Conservation (phyloP, 2,113 vertebrate species). For the Regulus satrapa region DNA sequence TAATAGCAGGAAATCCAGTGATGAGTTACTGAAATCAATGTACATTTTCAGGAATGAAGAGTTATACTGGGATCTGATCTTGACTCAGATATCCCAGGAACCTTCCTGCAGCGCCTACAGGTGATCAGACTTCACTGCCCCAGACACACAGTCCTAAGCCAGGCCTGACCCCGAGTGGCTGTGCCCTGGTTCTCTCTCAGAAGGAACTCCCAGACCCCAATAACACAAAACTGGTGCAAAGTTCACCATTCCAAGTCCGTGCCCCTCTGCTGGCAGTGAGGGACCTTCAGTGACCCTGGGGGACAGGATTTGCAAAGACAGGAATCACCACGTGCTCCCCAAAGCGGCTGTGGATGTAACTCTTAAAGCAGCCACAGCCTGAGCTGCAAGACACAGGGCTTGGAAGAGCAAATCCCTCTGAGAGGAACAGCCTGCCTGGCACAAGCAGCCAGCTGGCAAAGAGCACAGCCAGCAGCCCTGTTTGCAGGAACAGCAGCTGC, state of each 20-base stretch:
- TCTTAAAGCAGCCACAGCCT: not conserved
- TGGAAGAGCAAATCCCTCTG: not conserved
- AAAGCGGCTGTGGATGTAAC: not conserved
- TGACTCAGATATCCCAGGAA: not conserved
- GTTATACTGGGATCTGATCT: not conserved
- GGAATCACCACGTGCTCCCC: fast-evolving
- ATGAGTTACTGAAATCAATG: not conserved
- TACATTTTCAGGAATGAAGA: not conserved
- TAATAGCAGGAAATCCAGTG: not conserved
- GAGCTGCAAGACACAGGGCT: not conserved
- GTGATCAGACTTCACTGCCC: not conserved
- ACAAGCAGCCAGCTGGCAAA: not conserved
- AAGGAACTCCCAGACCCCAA: not conserved
- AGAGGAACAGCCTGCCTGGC: slow-evolving; percentile 18
- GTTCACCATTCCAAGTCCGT: fast-evolving
- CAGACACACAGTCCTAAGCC: not conserved
- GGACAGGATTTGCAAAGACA: not conserved
- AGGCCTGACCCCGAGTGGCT: not conserved
- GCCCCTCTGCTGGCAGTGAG: not conserved
- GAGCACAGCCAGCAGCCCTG: not conserved
- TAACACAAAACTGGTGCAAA: not conserved
- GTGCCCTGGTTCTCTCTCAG: not conserved
- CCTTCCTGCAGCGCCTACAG: not conserved
- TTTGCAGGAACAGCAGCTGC: not conserved
- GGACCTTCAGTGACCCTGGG: not conserved